These are phyloP conservation scores for Craniophora ligustri DNA, from an alignment of 2,888 invertebrate genomes.

Conservation along the genomic window DNA sequence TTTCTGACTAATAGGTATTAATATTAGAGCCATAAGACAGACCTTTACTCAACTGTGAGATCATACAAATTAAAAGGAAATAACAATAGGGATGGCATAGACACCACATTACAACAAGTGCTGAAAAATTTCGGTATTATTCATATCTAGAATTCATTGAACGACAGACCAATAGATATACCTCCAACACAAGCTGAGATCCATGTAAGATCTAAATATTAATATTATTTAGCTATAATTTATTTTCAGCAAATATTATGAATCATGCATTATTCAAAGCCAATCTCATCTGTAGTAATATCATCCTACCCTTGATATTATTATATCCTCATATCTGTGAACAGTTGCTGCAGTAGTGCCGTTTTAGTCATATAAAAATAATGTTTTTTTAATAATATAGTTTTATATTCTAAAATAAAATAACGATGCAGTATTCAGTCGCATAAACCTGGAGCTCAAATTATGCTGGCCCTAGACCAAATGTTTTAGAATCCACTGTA, in stretches of 20 bases:
- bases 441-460: conserved; percentile 8
- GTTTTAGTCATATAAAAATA: conserved; percentile 14
- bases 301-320: background rate
- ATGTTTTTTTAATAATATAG: conserved; percentile 7
- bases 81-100: too few relatives aligned
- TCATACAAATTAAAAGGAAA: too few relatives aligned
- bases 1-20: too few relatives aligned
- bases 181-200: background rate
- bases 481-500: conserved; percentile 9
- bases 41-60: too few relatives aligned
- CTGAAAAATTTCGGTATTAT: too few relatives aligned
- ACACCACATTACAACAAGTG: too few relatives aligned
- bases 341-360: conserved; percentile 1
- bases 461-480: conserved; percentile 16
- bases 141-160: too few relatives aligned
- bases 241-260: background rate
- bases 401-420: conserved; percentile 8
- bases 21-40: too few relatives aligned
- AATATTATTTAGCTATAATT: background rate
- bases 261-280: background rate
- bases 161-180: background rate
- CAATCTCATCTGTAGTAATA: background rate
- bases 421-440: conserved; percentile 1
- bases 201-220: background rate
- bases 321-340: background rate